Evolutionary conservation across 2,113 vertebrate species (phyloP).

Genomic region (Podocnemis expansa): DNA sequence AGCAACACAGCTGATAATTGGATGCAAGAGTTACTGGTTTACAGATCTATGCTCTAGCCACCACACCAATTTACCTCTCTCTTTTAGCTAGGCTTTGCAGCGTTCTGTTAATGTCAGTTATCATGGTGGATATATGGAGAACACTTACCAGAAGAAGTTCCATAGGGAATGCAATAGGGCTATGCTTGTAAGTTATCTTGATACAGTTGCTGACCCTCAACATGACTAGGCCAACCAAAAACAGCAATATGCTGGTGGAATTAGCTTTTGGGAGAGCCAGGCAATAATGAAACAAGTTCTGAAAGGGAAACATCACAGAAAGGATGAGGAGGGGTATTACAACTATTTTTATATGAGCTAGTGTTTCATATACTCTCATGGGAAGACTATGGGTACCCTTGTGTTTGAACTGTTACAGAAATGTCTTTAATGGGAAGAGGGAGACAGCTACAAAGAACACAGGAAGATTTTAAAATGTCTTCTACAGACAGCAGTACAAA

Average conservation of each 20-base stretch:
- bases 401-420: not conserved
- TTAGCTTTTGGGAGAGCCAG: constrained; percentile 70
- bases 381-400: not conserved
- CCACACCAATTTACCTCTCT: not conserved
- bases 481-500: not conserved
- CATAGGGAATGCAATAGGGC: constrained; percentile 73
- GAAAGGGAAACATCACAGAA: constrained; percentile 52
- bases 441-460: not conserved
- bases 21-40: not conserved
- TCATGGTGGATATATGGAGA: not conserved
- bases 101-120: not conserved
- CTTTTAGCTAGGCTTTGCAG: not conserved
- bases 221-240: constrained; percentile 48
- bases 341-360: not conserved
- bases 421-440: not conserved
- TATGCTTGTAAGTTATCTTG: constrained; percentile 55
- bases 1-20: not conserved
- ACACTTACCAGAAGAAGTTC: constrained; percentile 74
- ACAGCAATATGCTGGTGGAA: constrained; percentile 74
- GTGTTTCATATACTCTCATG: not conserved
- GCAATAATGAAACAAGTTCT: constrained; percentile 72
- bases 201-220: constrained; percentile 64
- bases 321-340: not conserved
- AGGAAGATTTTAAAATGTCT: not conserved
- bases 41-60: not conserved